Conservation (phyloP, 2,113 vertebrate genomes). For the Cynoglossus semilaevis region DNA sequence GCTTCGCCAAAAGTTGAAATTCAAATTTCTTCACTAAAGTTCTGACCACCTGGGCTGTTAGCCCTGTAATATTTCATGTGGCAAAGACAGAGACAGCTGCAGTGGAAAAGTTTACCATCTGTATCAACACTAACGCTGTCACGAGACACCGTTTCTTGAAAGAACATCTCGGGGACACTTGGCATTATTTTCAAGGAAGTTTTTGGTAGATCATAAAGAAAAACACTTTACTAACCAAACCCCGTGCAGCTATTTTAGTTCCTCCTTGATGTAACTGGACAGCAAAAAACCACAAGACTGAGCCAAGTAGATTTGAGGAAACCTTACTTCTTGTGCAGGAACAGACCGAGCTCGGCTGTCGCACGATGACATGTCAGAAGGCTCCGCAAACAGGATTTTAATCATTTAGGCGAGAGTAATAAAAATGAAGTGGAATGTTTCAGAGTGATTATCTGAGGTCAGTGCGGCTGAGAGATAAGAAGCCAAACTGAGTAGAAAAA, state of each 20-base stretch:
- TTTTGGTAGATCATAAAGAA: not conserved
- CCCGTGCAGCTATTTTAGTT: too few relatives aligned
- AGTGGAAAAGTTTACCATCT: not conserved
- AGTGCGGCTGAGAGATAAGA: not conserved
- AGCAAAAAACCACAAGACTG: too few relatives aligned
- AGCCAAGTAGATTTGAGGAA: too few relatives aligned
- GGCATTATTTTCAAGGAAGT: not conserved
- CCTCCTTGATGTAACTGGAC: too few relatives aligned
- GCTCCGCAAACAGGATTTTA: too few relatives aligned
- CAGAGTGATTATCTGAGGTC: conserved; percentile 5
- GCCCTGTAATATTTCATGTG: conserved; percentile 13
- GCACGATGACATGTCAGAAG: conserved; percentile 22
- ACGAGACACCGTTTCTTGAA: too few relatives aligned
- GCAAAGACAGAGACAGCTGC: conserved; percentile 3
- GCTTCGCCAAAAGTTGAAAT: conserved; percentile 18
- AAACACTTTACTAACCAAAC: not conserved
- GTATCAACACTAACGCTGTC: not conserved
- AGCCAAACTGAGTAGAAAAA: conserved; percentile 1
- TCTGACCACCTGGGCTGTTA: conserved; percentile 46
- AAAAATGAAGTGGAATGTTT: conserved; percentile 21
- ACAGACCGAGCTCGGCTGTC: not conserved
- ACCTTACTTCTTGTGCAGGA: too few relatives aligned
- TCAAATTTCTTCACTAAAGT: conserved; percentile 19
- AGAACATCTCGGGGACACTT: not conserved
- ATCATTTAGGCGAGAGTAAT: conserved; percentile 11